Base-by-base conservation (phyloP, 1,140 invertebrate species). In the Drosophila watanabei region DNA sequence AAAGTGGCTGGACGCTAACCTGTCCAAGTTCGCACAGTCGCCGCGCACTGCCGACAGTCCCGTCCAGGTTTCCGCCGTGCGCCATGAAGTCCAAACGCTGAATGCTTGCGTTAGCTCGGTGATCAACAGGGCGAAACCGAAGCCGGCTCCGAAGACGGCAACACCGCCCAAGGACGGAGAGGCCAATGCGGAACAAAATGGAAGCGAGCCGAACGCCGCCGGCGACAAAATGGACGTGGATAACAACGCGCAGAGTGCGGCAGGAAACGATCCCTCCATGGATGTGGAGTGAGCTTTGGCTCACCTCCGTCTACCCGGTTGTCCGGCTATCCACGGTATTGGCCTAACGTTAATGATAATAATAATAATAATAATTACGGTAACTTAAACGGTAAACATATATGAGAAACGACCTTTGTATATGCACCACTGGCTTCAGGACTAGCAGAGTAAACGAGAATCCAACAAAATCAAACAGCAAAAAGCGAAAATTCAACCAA, bases 1-100 rank as follows among this genome's bases (percentile, higher is more conserved):
- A 41, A 94, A 94, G 70, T 99, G 97, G 97, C 94, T 98, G 24
- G 97, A 98, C 61, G 94, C 95, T 51, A 95, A 96, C 73, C 94
- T 96, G 49, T 94, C 94, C 41, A 93, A 95, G 51, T 94, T 97
- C 39, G 94, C 94, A 16, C 94, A 94, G 80, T 93, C 95, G 60
- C 94, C 95, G 69, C 94, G 94, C 80, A 95, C 96, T 80, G 93
- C 95, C 85, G 93, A 95, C 93, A 96, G 97, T 46, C 95, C 96
- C 11, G 94, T 98, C 63, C 96, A 96, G 70, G 94, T 96, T n/a
- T 95, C 95, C 39, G 96, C 97, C 86, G 97, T 99, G 64, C 94
- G 95, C 51, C 93, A 95, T 63, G 96, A 97, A 91, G 95, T 95
- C 94, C 95, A 96, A 49, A 83, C 84, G 1, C 51, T 93, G 20